phyloP scores from a whole-genome alignment of 1,140 invertebrate species.

The Parapsyche elsis region DNA sequence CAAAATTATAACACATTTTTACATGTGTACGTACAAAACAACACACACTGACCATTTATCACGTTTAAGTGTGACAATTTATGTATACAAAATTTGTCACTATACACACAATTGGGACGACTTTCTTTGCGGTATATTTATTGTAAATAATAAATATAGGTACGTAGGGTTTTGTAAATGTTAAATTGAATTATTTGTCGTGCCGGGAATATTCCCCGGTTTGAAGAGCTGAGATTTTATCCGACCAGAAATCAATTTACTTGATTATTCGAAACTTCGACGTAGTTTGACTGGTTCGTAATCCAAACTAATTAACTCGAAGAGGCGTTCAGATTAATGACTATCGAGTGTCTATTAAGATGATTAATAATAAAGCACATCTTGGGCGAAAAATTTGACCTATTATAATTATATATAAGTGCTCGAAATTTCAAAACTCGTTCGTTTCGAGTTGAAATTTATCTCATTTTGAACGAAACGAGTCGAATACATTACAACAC shows the following conservation, averaged over 20 bases:
- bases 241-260: constrained; percentile 22
- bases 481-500: too few relatives aligned
- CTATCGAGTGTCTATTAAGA: neutral
- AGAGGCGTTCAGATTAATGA: constrained; percentile 20
- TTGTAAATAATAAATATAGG: neutral
- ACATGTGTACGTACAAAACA: neutral
- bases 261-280: constrained; percentile 10
- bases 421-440: too few relatives aligned
- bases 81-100: neutral
- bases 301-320: constrained; percentile 1
- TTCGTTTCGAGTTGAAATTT: too few relatives aligned
- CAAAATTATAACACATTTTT: neutral
- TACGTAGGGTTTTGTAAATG: too few relatives aligned
- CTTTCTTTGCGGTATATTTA: neutral
- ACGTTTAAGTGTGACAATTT: constrained; percentile 8
- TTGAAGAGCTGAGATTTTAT: constrained; percentile 9
- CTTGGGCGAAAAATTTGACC: neutral
- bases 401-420: too few relatives aligned
- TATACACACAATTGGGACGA: neutral
- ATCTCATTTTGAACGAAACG: too few relatives aligned
- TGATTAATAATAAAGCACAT: neutral
- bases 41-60: neutral
- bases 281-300: neutral
- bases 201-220: neutral
- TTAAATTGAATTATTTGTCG: too few relatives aligned